These are phyloP conservation scores for Koerneria pararmatus DNA, from an alignment of 2,888 invertebrate genomes.

Conservation along the genomic window DNA sequence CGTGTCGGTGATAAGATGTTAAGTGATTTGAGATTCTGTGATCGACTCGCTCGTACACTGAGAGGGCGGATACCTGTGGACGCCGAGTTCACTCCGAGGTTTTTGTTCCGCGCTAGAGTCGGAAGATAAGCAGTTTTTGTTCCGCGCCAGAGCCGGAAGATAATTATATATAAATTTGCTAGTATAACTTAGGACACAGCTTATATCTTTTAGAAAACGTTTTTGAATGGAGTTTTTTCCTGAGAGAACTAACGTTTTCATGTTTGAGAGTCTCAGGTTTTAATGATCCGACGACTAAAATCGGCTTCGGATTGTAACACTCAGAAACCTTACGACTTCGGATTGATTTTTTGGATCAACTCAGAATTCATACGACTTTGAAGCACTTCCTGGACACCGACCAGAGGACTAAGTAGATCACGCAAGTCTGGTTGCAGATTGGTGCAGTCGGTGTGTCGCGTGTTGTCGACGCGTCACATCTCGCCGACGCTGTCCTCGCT, in stretches of 20 bases:
- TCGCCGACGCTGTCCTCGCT: conserved; percentile 30
- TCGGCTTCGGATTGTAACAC: no score
- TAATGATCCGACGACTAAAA: no score
- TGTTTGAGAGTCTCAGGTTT: no score
- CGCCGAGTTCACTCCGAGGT: conserved; percentile 24
- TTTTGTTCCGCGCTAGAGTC: not conserved
- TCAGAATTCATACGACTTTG: no score
- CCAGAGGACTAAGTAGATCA: not conserved
- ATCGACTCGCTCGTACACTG: conserved; percentile 36
- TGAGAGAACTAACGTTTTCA: no score
- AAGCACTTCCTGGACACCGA: no score
- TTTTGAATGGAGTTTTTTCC: no score
- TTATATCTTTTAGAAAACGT: no score
- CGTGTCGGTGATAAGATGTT: conserved; percentile 12
- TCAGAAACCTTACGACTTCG: no score
- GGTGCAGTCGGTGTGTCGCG: conserved; percentile 39
- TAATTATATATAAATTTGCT: not conserved
- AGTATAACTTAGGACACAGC: not conserved
- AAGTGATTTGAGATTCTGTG: conserved; percentile 31
- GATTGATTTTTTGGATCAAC: no score
- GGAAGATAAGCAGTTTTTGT: not conserved
- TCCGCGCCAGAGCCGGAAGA: no score
- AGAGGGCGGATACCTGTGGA: conserved; percentile 36
- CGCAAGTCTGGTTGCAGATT: conserved; percentile 24
- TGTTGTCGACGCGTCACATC: conserved; percentile 33